phyloP scores from a whole-genome alignment of 2,888 invertebrate species.

The Melieria picta region DNA sequence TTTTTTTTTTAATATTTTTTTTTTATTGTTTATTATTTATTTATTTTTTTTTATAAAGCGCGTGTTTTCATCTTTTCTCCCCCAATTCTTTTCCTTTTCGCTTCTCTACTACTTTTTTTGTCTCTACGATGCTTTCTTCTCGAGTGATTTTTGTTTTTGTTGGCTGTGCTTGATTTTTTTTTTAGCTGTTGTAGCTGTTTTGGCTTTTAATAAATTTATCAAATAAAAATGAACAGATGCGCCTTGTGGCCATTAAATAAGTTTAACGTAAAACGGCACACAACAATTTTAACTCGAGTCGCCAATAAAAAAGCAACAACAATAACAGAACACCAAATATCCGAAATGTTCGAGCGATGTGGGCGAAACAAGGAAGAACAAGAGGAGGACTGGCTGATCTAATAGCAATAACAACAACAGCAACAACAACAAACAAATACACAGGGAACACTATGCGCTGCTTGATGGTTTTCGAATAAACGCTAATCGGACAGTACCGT shows the following conservation, averaged over 20 bases:
- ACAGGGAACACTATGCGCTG: no score
- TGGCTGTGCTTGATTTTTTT: no score
- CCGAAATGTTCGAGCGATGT: no score
- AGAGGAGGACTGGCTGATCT: no score
- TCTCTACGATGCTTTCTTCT: neutral
- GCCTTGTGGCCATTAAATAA: slow-evolving; percentile 13
- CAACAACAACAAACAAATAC: no score
- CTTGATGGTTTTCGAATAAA: no score
- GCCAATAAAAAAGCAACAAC: neutral
- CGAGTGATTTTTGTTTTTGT: neutral
- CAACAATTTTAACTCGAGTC: neutral
- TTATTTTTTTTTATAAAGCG: neutral
- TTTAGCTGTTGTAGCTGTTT: slow-evolving; percentile 1
- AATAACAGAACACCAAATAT: neutral
- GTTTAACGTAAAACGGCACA: slow-evolving; percentile 3
- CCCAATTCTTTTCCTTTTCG: neutral
- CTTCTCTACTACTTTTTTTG: neutral
- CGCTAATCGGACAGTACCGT: no score
- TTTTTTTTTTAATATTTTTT: no score
- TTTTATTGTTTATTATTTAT: no score
- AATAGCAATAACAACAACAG: no score
- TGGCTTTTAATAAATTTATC: slow-evolving; percentile 12
- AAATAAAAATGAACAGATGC: slow-evolving; percentile 21
- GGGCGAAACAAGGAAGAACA: no score
- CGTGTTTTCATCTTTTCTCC: neutral